phyloP scores from a whole-genome alignment of 37 sponge, comb jelly and placozoan species.

The Dysidea cf. avara region DNA sequence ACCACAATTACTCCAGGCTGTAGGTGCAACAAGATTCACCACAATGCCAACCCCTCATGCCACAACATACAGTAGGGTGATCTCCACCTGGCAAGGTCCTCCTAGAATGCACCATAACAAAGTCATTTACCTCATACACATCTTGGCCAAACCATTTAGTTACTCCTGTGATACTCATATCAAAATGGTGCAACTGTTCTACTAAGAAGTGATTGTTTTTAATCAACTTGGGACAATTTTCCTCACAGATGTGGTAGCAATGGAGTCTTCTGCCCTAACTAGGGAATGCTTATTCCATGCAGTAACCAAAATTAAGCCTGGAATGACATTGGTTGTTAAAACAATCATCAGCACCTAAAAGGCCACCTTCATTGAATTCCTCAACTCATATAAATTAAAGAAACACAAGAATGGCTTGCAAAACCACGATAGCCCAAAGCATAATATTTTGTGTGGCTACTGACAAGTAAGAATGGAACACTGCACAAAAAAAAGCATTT shows the following conservation, averaged over 20 bases:
- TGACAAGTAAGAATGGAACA: too few species aligned
- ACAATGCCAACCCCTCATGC: slow-evolving; percentile 27
- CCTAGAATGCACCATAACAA: too few species aligned
- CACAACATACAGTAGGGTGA: slow-evolving; percentile 3
- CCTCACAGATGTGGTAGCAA: slow-evolving; percentile 13
- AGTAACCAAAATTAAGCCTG: neutral
- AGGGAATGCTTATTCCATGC: slow-evolving; percentile 6
- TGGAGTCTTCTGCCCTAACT: slow-evolving; percentile 8
- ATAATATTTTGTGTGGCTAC: too few species aligned
- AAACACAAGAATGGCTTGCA: too few species aligned
- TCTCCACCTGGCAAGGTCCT: neutral
- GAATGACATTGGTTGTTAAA: too few species aligned
- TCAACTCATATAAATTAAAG: too few species aligned
- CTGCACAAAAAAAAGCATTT: neutral
- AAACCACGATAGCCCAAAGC: too few species aligned
- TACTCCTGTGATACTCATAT: slow-evolving; percentile 23
- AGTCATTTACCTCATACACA: slow-evolving; percentile 32
- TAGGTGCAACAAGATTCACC: neutral
- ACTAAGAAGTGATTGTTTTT: too few species aligned
- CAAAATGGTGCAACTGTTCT: too few species aligned
- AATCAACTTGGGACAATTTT: too few species aligned
- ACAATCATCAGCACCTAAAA: too few species aligned
- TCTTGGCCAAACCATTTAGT: slow-evolving; percentile 46
- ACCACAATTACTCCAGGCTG: slow-evolving; percentile 9
- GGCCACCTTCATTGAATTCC: too few species aligned